A percentile compares a stretch with the other conserved stretches of the same genome.
Conservation (phyloP, 2,888 invertebrate genomes). For the Busseola fusca region DNA sequence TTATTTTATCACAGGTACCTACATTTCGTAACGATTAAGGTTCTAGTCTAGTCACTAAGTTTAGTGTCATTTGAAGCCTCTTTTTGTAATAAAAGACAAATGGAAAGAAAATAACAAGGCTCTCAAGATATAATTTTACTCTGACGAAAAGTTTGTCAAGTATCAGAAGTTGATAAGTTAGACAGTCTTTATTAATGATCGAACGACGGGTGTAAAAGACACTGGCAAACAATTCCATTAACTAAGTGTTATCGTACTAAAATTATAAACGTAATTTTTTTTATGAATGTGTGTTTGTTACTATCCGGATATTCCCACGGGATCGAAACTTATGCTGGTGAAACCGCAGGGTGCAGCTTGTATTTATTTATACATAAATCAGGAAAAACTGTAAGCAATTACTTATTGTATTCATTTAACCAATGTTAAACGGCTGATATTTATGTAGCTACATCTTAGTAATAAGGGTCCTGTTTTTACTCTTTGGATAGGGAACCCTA, state of each 20-base stretch:
- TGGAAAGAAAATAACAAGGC: constrained; percentile 43
- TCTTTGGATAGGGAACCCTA: no score
- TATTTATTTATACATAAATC: not conserved
- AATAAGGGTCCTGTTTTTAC: no score
- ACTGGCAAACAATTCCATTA: not conserved
- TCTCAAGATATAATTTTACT: constrained; percentile 30
- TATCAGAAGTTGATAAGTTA: constrained; percentile 2
- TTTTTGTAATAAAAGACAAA: constrained; percentile 29
- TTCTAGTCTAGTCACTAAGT: not conserved
- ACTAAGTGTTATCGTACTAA: not conserved
- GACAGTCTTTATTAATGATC: constrained; percentile 6
- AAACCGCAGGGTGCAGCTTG: no score
- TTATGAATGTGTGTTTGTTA: no score
- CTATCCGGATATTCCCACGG: no score
- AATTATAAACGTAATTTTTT: no score
- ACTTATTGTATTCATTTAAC: not conserved
- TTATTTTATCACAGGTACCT: constrained; percentile 6
- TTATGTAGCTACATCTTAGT: not conserved
- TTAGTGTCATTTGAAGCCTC: constrained; percentile 17
- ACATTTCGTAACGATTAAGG: not conserved
- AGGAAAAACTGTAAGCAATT: not conserved
- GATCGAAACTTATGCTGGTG: no score
- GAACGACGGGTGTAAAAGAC: not conserved
- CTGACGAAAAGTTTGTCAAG: constrained; percentile 14
- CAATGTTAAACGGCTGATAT: not conserved